Evolutionary conservation across 2,888 invertebrate genomes (phyloP).

Genomic region (Alloplasta piceator): DNA sequence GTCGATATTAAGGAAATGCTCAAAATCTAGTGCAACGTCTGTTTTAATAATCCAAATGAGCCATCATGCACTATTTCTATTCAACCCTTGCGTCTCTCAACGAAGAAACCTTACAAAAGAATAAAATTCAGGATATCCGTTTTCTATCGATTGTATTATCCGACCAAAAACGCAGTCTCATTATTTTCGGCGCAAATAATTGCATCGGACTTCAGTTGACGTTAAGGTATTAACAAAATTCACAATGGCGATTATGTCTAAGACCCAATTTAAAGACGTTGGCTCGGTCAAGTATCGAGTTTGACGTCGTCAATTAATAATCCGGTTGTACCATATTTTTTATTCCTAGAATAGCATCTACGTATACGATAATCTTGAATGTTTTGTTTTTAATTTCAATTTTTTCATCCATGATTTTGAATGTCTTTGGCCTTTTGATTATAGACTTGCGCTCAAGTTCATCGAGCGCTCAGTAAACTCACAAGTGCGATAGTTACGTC

Average conservation of each 20-base stretch:
- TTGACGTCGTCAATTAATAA: constrained; percentile 44
- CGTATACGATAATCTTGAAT: too few species aligned
- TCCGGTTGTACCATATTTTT: neutral
- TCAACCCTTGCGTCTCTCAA: too few species aligned
- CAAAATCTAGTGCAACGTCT: constrained; percentile 72
- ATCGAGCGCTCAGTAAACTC: too few species aligned
- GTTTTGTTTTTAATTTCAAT: too few species aligned
- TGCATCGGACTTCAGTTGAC: constrained; percentile 29
- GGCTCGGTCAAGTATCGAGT: constrained; percentile 14
- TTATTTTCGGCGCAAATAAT: neutral
- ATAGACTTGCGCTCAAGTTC: too few species aligned
- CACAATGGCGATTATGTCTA: constrained; percentile 6
- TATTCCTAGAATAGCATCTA: too few species aligned
- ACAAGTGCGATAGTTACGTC: too few species aligned
- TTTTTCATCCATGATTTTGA: too few species aligned
- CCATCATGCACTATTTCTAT: neutral
- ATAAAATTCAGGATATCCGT: neutral
- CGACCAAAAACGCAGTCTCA: constrained; percentile 23
- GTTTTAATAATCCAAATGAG: neutral
- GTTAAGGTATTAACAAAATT: constrained; percentile 35
- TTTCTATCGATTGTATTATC: neutral
- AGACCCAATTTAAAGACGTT: neutral
- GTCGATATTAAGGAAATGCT: constrained; percentile 87
- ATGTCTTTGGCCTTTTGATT: too few species aligned
- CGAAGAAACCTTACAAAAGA: too few species aligned